phyloP scores from a whole-genome alignment of 2,797 vertebrate species.

The Catostomus latipinnis region DNA sequence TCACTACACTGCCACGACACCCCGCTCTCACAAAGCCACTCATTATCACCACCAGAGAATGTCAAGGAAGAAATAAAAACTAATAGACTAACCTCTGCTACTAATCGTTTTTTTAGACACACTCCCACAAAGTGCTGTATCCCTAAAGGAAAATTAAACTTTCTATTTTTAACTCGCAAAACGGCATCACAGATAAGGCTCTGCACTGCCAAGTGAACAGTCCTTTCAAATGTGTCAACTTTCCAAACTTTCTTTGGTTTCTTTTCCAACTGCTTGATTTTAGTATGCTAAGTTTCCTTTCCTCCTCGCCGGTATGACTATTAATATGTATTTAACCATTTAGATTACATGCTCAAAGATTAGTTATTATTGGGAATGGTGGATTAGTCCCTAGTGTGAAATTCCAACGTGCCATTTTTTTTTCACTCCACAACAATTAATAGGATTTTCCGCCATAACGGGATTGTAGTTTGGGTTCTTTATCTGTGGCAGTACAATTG shows the following conservation, averaged over 20 bases:
- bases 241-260: constrained; percentile 46
- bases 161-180: constrained; percentile 67
- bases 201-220: constrained; percentile 23
- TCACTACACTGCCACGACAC: constrained; percentile 66
- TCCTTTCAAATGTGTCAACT: constrained; percentile 42
- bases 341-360: constrained; percentile 74
- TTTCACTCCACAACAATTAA: constrained; percentile 71
- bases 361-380: constrained; percentile 74
- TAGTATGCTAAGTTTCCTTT: constrained; percentile 57
- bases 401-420: constrained; percentile 71
- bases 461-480: constrained; percentile 77
- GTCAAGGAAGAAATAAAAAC: constrained; percentile 71
- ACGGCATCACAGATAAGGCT: constrained; percentile 28
- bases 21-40: constrained; percentile 64
- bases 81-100: constrained; percentile 75
- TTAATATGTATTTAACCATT: constrained; percentile 68
- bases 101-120: constrained; percentile 70
- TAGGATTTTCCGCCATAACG: constrained; percentile 72
- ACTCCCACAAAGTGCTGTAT: constrained; percentile 61
- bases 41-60: constrained; percentile 71
- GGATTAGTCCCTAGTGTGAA: constrained; percentile 79
- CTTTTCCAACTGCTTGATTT: constrained; percentile 47
- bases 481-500: constrained; percentile 74
- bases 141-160: constrained; percentile 69
- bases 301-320: constrained; percentile 57